A percentile compares a stretch with the other conserved stretches of the same genome.
Conservation (phyloP, 2,888 invertebrate species). For the Cephus spinipes region DNA sequence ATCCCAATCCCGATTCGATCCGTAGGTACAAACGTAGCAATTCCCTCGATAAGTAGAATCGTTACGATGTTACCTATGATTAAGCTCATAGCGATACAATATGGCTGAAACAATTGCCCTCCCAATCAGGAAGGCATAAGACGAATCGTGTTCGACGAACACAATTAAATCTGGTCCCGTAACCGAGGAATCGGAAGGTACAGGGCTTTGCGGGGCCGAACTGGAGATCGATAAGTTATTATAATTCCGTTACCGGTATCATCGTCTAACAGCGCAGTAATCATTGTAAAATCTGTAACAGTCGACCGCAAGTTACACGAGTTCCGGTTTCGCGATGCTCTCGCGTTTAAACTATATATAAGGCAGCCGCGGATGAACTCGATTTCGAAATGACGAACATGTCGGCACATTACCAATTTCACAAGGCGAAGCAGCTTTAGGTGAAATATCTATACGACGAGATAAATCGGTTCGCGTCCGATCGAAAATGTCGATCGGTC, state of each 20-base stretch:
- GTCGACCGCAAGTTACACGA: conserved; percentile 22
- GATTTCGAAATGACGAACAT: not conserved
- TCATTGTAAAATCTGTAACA: conserved; percentile 41
- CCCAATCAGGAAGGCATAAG: conserved; percentile 24
- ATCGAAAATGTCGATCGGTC: not conserved
- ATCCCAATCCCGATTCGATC: not conserved
- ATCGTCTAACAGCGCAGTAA: conserved; percentile 37
- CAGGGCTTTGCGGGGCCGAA: conserved; percentile 30
- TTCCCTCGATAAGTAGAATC: not conserved
- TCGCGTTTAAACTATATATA: not conserved
- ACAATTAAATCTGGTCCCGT: conserved; percentile 33
- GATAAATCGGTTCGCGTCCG: not conserved
- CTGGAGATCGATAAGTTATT: conserved; percentile 33
- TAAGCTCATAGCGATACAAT: conserved; percentile 1
- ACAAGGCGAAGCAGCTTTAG: not conserved
- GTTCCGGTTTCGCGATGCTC: not conserved
- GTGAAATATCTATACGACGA: not conserved
- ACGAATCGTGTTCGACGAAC: conserved; percentile 16
- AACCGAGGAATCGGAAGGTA: conserved; percentile 8
- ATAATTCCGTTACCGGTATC: conserved; percentile 37
- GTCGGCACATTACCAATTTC: not conserved
- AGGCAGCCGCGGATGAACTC: not conserved
- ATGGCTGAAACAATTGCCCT: conserved; percentile 41
- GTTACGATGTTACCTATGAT: not conserved
- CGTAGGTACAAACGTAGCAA: not conserved